Base-by-base conservation (phyloP, 92 coral and sea anemone species). In the Heteractis magnifica region DNA sequence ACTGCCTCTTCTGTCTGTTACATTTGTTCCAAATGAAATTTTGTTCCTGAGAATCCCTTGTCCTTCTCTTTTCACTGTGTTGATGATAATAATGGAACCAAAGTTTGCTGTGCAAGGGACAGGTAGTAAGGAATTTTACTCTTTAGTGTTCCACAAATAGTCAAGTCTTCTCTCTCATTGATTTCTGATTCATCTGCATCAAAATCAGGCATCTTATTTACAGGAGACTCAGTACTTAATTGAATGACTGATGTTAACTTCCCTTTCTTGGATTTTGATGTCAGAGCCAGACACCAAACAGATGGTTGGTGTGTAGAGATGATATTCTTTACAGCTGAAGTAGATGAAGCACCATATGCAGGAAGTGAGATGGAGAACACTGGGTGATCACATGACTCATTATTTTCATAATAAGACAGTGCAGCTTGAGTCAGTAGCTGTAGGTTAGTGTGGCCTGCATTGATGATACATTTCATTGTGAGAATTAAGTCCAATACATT, bases 301-400 rank as follows among this genome's bases (percentile, higher is more conserved):
- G 98, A 87, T 3, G 98, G 98, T 65, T 89, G 86, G 11, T 92
- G 90, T 5, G 86, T 80, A 1, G 90, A 84, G 49, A 98, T 88
- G 81, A 89, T 86, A 49, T 89, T 88, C 86, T 97, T 97, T 64
- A 97, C 86, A 12, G 90, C 87, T 52, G 95, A 88, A 51, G 92
- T 91, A 48, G 99, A 88, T 4, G 99, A 83, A 3, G 97, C 89
- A 55, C 94, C 94, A 85, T 90, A 97, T 6, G 99, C 95, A 15
- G 95, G 99, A 19, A 97, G 91, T 10, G 99, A 94, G 75, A 97
- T 83, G 0, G 99, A 97, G 85, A 97, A 97, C 48, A 92, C 75
- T 18, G 99, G 98, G 41, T 90, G 94, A 19, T 82, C 83, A 7
- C 56, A 71, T 34, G 88, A 88, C 18, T 65, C 44, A 75, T 92